phyloP scores from a whole-genome alignment of 2,888 invertebrate genomes.

The Limnephilus lunatus region DNA sequence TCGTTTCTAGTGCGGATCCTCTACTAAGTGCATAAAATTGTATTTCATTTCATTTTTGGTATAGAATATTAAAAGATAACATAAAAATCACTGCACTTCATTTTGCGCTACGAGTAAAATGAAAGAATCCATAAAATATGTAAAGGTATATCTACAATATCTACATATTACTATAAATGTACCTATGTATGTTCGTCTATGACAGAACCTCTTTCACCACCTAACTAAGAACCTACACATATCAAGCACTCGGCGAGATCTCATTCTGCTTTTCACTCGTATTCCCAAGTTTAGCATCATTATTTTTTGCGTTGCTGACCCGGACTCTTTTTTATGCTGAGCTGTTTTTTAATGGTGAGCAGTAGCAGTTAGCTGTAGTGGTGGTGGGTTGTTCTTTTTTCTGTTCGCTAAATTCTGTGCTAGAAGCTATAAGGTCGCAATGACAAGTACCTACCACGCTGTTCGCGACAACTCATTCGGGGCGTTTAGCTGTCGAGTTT shows the following conservation, averaged over 20 bases:
- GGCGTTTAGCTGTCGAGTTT: conserved; percentile 36
- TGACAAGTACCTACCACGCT: conserved; percentile 7
- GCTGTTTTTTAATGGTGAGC: background rate
- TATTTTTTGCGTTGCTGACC: background rate
- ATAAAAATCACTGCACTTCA: no score
- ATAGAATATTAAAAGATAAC: no score
- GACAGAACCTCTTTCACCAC: no score
- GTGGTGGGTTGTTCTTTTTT: background rate
- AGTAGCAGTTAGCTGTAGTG: background rate
- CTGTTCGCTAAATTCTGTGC: background rate
- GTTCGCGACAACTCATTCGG: conserved; percentile 37
- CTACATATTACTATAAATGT: no score
- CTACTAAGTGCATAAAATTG: no score
- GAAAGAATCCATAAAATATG: no score
- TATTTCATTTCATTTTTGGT: no score
- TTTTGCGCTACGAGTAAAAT: no score
- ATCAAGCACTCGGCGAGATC: background rate
- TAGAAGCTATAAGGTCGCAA: background rate
- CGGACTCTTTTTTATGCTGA: background rate
- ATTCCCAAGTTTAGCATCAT: background rate
- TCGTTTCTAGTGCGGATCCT: no score
- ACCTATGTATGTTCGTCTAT: no score
- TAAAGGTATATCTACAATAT: no score
- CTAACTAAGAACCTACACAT: no score
- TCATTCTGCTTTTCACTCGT: background rate